A percentile compares a stretch with the other conserved stretches of the same genome.
phyloP scores from a whole-genome alignment of 2,888 invertebrate species.

The Laspeyria flexula region DNA sequence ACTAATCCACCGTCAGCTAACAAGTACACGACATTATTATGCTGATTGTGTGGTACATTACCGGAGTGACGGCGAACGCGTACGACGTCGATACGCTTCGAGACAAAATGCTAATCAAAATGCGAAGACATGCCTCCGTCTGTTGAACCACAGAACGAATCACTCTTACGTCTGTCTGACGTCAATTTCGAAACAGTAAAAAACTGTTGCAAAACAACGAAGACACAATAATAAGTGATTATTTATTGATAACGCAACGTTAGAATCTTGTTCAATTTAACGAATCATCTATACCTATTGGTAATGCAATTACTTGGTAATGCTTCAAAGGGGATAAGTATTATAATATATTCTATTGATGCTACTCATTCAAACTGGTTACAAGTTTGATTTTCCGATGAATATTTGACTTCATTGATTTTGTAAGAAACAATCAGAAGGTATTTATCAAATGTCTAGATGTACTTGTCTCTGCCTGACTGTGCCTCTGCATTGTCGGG shows the following conservation, averaged over 20 bases:
- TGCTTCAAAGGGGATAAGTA: no score
- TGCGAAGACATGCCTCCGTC: constrained; percentile 35
- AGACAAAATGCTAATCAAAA: constrained; percentile 41
- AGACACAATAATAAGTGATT: constrained; percentile 19
- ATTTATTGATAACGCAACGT: not conserved
- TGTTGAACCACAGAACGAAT: constrained; percentile 23
- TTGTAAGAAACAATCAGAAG: no score
- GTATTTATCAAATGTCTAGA: no score
- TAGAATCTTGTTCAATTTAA: not conserved
- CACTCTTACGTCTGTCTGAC: constrained; percentile 14
- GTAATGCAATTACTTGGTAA: no score
- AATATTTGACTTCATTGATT: no score
- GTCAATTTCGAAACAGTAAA: constrained; percentile 30
- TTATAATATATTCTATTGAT: no score
- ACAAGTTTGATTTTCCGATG: no score
- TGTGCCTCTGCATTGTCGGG: no score
- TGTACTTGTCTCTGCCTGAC: no score
- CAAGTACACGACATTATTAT: constrained; percentile 42
- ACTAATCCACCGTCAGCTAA: constrained; percentile 36
- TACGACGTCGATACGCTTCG: constrained; percentile 23
- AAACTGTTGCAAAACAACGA: constrained; percentile 27
- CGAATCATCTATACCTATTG: no score
- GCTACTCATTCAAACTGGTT: no score
- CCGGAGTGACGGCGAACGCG: constrained; percentile 31
- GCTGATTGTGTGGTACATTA: constrained; percentile 41